Percentiles rank a stretch among this genome's conserved stretches.
These are phyloP conservation scores for Melopsittacus undulatus DNA, from an alignment of 2,797 vertebrate species.

Conservation along the genomic window DNA sequence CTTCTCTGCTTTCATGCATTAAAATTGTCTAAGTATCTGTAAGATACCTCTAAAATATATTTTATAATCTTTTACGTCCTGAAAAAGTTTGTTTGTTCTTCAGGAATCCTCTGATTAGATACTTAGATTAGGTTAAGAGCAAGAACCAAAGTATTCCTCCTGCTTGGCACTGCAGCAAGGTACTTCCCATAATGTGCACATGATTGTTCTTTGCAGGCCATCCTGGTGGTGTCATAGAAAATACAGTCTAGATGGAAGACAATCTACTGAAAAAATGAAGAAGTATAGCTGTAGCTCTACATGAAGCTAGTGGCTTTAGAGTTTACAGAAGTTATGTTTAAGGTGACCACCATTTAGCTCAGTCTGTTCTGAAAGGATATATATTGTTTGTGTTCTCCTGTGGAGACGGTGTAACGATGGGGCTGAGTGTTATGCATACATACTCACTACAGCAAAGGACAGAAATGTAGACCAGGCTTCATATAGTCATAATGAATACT, in stretches of 20 bases:
- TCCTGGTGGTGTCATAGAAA: not conserved
- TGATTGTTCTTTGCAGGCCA: not conserved
- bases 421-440: rapidly evolving
- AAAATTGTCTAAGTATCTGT: not conserved
- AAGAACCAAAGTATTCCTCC: not conserved
- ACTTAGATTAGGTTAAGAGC: not conserved
- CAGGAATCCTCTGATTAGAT: not conserved
- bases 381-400: not conserved
- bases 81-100: not conserved
- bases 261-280: not conserved
- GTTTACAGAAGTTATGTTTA: not conserved
- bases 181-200: not conserved
- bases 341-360: not conserved
- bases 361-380: not conserved
- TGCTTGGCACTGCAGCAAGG: not conserved
- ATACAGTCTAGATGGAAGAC: not conserved
- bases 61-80: not conserved
- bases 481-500: not conserved
- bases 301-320: not conserved
- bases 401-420: not conserved
- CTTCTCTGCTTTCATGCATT: not conserved
- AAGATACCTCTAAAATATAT: not conserved
- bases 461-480: not conserved
- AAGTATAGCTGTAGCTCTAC: not conserved
- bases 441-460: too few species aligned